Conservation (phyloP, 1,140 invertebrate species). For the Brachystomella parvula region DNA sequence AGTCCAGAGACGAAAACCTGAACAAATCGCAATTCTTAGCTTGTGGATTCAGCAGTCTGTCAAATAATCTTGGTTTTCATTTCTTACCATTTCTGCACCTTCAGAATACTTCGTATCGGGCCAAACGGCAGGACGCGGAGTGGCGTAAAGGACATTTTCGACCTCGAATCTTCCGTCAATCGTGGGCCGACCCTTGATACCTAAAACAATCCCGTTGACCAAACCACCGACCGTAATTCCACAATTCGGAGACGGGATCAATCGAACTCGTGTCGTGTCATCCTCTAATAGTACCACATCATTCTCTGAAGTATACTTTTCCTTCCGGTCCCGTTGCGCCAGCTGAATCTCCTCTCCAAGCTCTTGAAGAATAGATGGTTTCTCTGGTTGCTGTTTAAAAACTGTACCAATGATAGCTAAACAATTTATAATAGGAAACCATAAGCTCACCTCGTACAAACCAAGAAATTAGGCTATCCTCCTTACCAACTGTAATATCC, state of each 20-base stretch:
- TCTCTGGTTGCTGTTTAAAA: conserved; percentile 36
- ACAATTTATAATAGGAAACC: conserved; percentile 1
- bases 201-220: conserved; percentile 35
- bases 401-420: conserved; percentile 35
- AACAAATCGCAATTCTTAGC: neutral
- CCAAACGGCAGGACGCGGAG: conserved; percentile 11
- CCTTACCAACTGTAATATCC: conserved; percentile 34
- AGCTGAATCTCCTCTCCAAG: conserved; percentile 31
- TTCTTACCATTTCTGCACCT: conserved; percentile 30
- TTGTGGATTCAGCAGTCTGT: neutral
- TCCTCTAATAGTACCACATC: conserved; percentile 34
- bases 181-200: conserved; percentile 32
- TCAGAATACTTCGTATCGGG: neutral
- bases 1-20: conserved; percentile 34
- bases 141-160: conserved; percentile 25
- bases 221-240: conserved; percentile 17
- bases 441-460: neutral
- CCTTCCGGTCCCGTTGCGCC: conserved; percentile 13
- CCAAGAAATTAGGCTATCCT: neutral
- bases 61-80: conserved; percentile 1
- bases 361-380: conserved; percentile 35
- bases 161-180: conserved; percentile 35
- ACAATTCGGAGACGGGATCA: conserved; percentile 20
- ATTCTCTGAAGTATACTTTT: conserved; percentile 27
- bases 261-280: conserved; percentile 30